Conservation (phyloP, 2,888 invertebrate genomes). For the Gisinianus flammeolus region DNA sequence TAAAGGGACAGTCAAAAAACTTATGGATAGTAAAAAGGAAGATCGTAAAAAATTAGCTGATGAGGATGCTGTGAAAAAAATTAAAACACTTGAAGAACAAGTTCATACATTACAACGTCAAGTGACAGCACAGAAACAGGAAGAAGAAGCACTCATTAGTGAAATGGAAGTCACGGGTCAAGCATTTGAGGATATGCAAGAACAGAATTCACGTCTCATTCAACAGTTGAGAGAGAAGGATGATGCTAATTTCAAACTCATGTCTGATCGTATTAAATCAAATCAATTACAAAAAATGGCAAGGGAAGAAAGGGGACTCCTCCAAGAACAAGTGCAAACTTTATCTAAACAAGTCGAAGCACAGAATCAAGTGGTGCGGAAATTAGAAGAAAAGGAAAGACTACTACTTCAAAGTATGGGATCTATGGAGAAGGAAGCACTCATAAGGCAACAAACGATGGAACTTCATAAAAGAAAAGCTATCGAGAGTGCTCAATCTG, state of each 20-base stretch:
- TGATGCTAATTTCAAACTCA: constrained; percentile 97
- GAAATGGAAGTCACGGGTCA: constrained; percentile 99
- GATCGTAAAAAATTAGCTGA: constrained; percentile 89
- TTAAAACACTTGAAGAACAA: constrained; percentile 92
- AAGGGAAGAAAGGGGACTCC: constrained; percentile 90
- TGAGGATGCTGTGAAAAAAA: constrained; percentile 91
- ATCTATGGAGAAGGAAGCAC: constrained; percentile 91
- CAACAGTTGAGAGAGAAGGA: constrained; percentile 96
- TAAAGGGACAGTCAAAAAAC: constrained; percentile 81
- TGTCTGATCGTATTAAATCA: constrained; percentile 95
- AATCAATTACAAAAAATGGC: constrained; percentile 94
- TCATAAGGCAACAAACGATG: constrained; percentile 92
- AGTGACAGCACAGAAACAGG: constrained; percentile 67
- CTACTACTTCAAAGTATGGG: constrained; percentile 88
- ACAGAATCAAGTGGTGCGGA: constrained; percentile 89
- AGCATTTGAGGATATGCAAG: constrained; percentile 99
- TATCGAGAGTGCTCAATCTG: constrained; percentile 95
- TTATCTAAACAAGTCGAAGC: constrained; percentile 90
- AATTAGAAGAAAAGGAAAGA: constrained; percentile 94
- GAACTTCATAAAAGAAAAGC: constrained; percentile 98
- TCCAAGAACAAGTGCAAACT: constrained; percentile 85
- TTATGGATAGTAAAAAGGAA: constrained; percentile 88
- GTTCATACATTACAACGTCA: constrained; percentile 64
- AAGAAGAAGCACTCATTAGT: constrained; percentile 94
- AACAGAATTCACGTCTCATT: constrained; percentile 92